Conservation (phyloP, 2,888 invertebrate genomes). For the Sarcophaga carnaria region DNA sequence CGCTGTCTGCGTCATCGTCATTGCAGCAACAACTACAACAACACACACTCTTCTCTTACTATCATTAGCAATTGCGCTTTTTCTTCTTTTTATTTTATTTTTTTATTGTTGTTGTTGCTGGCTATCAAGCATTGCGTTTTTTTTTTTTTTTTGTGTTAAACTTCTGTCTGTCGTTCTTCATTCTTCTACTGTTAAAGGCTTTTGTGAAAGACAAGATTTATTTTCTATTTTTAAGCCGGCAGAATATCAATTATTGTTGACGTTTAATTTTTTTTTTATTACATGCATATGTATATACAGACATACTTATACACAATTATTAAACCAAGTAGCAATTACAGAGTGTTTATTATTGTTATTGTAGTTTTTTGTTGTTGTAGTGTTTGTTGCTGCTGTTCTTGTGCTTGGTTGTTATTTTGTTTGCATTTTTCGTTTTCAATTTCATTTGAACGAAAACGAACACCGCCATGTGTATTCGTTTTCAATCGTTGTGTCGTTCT, state of each 20-base stretch:
- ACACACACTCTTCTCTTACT: constrained; percentile 30
- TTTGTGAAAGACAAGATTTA: constrained; percentile 33
- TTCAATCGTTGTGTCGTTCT: constrained; percentile 46
- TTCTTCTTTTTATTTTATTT: neutral
- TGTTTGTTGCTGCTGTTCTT: neutral
- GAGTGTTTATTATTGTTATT: constrained; percentile 25
- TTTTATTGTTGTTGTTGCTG: constrained; percentile 1
- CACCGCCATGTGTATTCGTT: constrained; percentile 13
- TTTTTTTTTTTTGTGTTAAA: constrained; percentile 1
- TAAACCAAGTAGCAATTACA: constrained; percentile 31
- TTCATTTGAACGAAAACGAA: constrained; percentile 72
- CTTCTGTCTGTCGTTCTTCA: constrained; percentile 6
- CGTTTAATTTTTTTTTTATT: constrained; percentile 54
- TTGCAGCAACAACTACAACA: constrained; percentile 14
- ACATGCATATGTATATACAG: neutral
- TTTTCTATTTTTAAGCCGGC: constrained; percentile 55
- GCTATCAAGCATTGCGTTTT: constrained; percentile 4
- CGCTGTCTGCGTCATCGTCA: constrained; percentile 53
- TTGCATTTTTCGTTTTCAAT: constrained; percentile 75
- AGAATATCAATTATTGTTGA: constrained; percentile 63
- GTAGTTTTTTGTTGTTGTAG: neutral
- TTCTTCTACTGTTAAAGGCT: constrained; percentile 7
- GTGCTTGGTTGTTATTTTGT: constrained; percentile 19
- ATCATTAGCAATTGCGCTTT: constrained; percentile 25
- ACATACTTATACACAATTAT: neutral